phyloP scores from a whole-genome alignment of 2,113 vertebrate genomes.

The Pseudonaja textilis region DNA sequence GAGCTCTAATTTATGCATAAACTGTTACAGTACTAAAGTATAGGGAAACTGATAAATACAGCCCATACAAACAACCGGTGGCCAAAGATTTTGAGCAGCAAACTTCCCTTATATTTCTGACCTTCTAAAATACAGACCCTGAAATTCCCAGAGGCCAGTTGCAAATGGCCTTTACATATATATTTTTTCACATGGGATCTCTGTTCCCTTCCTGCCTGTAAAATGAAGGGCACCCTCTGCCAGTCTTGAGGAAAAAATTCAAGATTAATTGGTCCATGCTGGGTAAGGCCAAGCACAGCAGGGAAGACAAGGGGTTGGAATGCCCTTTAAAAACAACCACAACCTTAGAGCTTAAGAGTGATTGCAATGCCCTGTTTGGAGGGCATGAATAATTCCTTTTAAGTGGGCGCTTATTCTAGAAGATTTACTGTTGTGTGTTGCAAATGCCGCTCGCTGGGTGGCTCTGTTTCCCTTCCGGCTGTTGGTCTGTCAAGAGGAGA shows the following conservation, averaged over 20 bases:
- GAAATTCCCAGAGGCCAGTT: neutral
- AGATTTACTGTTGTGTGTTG: slow-evolving; percentile 40
- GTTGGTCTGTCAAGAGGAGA: slow-evolving; percentile 50
- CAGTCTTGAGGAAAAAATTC: neutral
- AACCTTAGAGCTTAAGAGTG: neutral
- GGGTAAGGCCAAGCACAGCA: neutral
- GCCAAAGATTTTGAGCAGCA: neutral
- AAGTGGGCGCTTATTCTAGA: slow-evolving; percentile 20
- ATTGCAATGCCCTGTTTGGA: neutral
- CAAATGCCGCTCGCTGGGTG: slow-evolving; percentile 24
- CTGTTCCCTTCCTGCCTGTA: neutral
- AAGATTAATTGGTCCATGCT: neutral
- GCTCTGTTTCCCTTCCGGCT: neutral
- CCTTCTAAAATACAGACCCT: neutral
- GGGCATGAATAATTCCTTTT: neutral
- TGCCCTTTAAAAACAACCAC: neutral
- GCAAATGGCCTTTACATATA: neutral
- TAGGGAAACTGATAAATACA: neutral
- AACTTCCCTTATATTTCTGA: neutral
- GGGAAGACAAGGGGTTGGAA: neutral
- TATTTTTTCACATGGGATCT: neutral
- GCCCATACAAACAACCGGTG: neutral
- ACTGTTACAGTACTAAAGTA: neutral
- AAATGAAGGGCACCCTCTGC: neutral
- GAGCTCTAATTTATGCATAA: neutral